These are phyloP conservation scores for Aporrectodea caliginosa DNA, from an alignment of 1,140 invertebrate genomes.

Conservation along the genomic window DNA sequence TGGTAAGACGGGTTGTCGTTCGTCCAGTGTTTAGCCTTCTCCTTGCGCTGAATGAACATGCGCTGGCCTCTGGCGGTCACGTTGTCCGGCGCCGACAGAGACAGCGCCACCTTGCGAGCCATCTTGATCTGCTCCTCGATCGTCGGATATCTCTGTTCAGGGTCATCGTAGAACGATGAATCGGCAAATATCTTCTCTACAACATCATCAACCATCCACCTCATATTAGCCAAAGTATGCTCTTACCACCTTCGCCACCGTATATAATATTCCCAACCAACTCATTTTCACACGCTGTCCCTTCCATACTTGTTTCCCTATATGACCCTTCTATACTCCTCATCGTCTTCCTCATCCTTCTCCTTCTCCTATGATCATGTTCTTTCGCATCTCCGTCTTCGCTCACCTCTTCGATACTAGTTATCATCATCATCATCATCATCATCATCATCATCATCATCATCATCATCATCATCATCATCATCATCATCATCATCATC, in stretches of 20 bases:
- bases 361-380: too few relatives aligned
- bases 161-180: conserved; percentile 79
- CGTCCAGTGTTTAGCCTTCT: conserved; percentile 87
- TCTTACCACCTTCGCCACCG: too few relatives aligned
- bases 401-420: too few relatives aligned
- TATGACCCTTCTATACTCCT: too few relatives aligned
- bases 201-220: background rate
- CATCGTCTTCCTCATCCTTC: too few relatives aligned
- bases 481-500: background rate
- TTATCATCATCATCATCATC: background rate
- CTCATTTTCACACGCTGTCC: too few relatives aligned
- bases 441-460: background rate
- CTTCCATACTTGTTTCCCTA: too few relatives aligned
- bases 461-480: background rate
- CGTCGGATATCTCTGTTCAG: conserved; percentile 81
- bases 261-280: too few relatives aligned
- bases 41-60: conserved; percentile 92
- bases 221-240: too few relatives aligned
- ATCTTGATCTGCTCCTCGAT: conserved; percentile 91
- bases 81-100: conserved; percentile 86
- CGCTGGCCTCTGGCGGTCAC: conserved; percentile 84
- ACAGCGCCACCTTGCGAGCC: conserved; percentile 82
- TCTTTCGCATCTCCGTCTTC: too few relatives aligned
- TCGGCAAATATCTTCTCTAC: conserved; percentile 85
- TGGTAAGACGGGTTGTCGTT: too few relatives aligned